A percentile compares a stretch with the other conserved stretches of the same genome.
Conservation (phyloP, 1,140 invertebrate genomes). For the Conus betulinus region DNA sequence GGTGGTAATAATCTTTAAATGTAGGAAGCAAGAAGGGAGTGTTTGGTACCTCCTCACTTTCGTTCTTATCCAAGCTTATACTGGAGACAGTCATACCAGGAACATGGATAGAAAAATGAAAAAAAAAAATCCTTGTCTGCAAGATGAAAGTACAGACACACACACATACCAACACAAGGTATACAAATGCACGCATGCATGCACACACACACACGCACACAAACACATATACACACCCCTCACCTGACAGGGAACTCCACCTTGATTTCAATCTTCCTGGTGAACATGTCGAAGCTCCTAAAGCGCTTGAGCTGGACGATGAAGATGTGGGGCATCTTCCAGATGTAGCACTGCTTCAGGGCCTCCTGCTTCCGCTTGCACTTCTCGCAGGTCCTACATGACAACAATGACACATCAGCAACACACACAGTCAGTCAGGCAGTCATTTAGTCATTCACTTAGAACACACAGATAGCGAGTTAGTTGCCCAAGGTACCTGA, state of each 20-base stretch:
- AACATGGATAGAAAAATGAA: no score
- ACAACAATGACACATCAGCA: not conserved
- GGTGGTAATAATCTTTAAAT: no score
- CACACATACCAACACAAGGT: not conserved
- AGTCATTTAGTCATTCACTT: not conserved
- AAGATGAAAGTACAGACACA: no score
- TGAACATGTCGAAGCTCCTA: conserved; percentile 71
- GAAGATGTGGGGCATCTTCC: conserved; percentile 72
- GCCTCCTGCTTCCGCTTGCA: conserved; percentile 74
- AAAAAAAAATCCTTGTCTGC: no score
- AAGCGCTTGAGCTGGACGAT: conserved; percentile 76
- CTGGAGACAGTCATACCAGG: no score
- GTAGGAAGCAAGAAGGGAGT: no score
- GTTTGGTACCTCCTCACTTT: no score
- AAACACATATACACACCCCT: no score
- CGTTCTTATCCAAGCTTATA: no score
- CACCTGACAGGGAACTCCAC: conserved; percentile 78
- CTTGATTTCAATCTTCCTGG: conserved; percentile 79
- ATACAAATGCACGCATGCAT: not conserved
- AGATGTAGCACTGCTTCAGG: conserved; percentile 74
- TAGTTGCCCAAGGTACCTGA: no score
- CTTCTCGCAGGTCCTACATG: conserved; percentile 71
- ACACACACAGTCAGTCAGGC: not conserved
- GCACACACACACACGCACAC: not conserved
- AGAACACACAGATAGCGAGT: not conserved